A percentile compares a stretch with the other conserved stretches of the same genome.
These are phyloP conservation scores for Tenthredo amoena DNA, from an alignment of 2,888 invertebrate species.

Conservation along the genomic window DNA sequence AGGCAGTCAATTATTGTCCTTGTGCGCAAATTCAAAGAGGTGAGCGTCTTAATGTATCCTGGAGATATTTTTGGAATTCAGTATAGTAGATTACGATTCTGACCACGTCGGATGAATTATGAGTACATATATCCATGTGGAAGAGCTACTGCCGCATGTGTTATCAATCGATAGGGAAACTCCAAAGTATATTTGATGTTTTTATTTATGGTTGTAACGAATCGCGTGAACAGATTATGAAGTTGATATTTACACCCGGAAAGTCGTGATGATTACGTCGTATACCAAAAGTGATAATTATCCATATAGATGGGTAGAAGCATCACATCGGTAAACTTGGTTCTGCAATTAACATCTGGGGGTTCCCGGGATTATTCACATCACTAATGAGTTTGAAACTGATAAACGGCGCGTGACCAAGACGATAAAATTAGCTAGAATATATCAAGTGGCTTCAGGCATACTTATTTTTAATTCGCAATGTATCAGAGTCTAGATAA, in stretches of 20 bases:
- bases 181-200: neutral
- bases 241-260: neutral
- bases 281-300: neutral
- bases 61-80: conserved; percentile 28
- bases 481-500: neutral
- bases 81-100: conserved; percentile 48
- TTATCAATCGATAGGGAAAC: neutral
- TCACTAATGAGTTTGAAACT: neutral
- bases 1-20: neutral
- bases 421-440: neutral
- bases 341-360: neutral
- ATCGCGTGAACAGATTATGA: neutral
- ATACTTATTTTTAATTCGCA: neutral
- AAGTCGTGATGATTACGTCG: neutral
- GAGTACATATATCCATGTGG: neutral
- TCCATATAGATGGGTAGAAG: neutral
- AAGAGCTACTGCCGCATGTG: neutral
- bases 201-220: neutral
- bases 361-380: neutral
- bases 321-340: neutral
- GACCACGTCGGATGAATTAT: neutral
- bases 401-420: neutral
- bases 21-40: neutral
- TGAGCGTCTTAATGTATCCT: conserved; percentile 15
- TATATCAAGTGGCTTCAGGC: neutral